These are phyloP conservation scores for Porites rus DNA, from an alignment of 92 coral and sea anemone species.

Conservation along the genomic window DNA sequence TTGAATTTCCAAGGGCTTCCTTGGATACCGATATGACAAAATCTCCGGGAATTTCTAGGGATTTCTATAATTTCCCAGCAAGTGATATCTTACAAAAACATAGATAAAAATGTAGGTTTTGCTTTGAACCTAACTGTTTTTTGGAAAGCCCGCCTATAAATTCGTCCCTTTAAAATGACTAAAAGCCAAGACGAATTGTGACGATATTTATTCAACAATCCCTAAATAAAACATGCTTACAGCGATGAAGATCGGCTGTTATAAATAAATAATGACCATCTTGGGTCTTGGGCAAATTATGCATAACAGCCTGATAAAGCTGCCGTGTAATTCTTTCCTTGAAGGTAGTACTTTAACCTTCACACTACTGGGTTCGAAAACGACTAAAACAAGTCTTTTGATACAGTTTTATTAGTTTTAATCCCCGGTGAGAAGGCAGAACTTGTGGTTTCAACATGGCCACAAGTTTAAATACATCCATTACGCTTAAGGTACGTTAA, in stretches of 20 bases:
- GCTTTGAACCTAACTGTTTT: neutral
- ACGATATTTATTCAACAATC: constrained; percentile 8
- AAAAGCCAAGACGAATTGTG: neutral
- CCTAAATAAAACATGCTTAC: constrained; percentile 25
- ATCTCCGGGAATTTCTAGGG: neutral
- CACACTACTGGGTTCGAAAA: neutral
- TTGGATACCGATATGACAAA: constrained; percentile 19
- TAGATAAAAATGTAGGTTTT: neutral
- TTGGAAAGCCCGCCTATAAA: neutral
- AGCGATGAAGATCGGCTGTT: constrained; percentile 26
- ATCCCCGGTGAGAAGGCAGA: neutral
- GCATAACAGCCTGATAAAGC: constrained; percentile 16
- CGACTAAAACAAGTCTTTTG: neutral
- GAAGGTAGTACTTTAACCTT: neutral
- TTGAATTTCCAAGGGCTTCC: neutral
- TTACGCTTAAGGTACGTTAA: constrained; percentile 15
- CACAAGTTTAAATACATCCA: constrained; percentile 2
- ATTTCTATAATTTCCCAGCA: neutral
- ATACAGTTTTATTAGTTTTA: no score
- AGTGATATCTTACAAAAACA: neutral
- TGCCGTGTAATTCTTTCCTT: neutral
- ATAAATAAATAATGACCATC: constrained; percentile 45
- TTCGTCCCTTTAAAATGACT: neutral
- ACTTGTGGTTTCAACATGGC: neutral
- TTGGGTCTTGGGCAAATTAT: constrained; percentile 42